Evolutionary conservation across 2,113 vertebrate species (phyloP), one percentile per base, ranked within the genome.

Genomic region (Bubalus kerabau): DNA sequence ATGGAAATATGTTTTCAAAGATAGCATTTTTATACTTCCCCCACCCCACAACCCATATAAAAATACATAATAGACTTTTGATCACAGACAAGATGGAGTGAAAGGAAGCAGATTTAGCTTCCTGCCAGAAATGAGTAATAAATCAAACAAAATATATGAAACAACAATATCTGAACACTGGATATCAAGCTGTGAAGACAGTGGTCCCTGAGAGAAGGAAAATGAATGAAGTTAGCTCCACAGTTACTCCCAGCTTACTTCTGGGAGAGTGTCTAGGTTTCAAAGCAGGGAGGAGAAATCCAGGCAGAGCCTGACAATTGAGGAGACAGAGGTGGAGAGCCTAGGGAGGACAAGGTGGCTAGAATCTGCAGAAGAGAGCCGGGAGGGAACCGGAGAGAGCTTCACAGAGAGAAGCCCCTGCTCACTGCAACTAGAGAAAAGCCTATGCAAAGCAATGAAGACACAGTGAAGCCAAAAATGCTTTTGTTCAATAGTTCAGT

Each of bases 341-440:
- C 48, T 64, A 48, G 36, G 7, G 50, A 81, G 30, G 36, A 48
- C 14, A 8, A 78, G 36, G 64, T 8, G 16, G 30, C 52, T 24
- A 17, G 48, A 82, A 26, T 40, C 46, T 32, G 28, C n/a, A 54
- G 81, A 74, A n/a, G 9, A 50, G 26, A 89, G 43, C 32, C 0
- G 2, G 0, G 11, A 6, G 3, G 0, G 14, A 19, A 19, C 13
- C 12, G 1, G 21, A 46, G 57, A 76, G n/a, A 5, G 2, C 9
- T 32, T 6, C 28, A 26, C 9, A 19, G 24, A 60, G 43, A 43
- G 46, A 59, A 43, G 23, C 23, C 40, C 71, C 40, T 0, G 6
- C 40, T 76, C 71, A 76, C 0, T 76, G 71, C 71, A 76, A 76
- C 71, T 26, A 43, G 71, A 76, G 71, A 43, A 26, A 76, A 43